Evolutionary conservation across 1,140 invertebrate species (phyloP).

Genomic region (Solenopsis invicta): DNA sequence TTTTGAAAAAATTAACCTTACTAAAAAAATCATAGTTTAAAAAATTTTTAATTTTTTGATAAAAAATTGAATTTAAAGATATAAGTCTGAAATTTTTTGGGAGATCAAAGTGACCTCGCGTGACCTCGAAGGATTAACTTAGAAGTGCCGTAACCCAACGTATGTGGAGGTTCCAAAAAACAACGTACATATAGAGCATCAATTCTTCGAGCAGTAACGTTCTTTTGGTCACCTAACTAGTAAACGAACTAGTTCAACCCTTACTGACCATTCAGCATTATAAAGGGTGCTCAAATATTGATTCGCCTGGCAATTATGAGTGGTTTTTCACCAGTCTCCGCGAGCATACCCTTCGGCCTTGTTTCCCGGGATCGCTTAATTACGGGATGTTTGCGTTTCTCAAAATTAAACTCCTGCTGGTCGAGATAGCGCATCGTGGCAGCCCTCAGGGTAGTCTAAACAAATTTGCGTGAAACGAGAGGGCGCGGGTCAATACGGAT

Average conservation of each 20-base stretch:
- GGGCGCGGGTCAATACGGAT: constrained; percentile 69
- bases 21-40: too few species aligned
- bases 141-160: too few species aligned
- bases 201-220: constrained; percentile 24
- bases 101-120: too few species aligned
- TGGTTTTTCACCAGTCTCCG: constrained; percentile 75
- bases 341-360: constrained; percentile 69
- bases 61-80: too few species aligned
- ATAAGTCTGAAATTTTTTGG: too few species aligned
- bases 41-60: too few species aligned
- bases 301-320: constrained; percentile 78
- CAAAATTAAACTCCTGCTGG: constrained; percentile 77
- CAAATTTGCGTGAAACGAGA: constrained; percentile 75
- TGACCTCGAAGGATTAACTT: too few species aligned
- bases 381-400: constrained; percentile 80
- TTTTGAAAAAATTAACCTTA: too few species aligned
- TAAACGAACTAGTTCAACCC: constrained; percentile 50
- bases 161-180: too few species aligned
- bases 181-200: too few species aligned
- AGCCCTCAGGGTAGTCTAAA: constrained; percentile 75
- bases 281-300: constrained; percentile 78
- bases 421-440: constrained; percentile 63
- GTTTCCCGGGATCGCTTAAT: constrained; percentile 77
- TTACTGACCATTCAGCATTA: constrained; percentile 74
- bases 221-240: constrained; percentile 20